Evolutionary conservation across 2,888 invertebrate genomes (phyloP).

Genomic region (Aelia acuminata): DNA sequence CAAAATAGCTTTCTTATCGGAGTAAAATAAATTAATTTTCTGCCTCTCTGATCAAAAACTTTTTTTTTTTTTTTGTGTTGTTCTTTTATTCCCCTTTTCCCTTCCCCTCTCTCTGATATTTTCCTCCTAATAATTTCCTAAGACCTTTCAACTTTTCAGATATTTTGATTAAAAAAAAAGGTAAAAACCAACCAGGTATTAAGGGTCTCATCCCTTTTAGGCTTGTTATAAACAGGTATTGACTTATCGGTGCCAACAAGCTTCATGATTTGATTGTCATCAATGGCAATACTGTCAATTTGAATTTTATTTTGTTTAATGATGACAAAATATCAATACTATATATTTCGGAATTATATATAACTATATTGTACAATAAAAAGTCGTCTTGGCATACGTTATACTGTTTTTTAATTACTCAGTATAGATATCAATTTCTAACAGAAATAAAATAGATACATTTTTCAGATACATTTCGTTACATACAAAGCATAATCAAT

Average conservation of each 20-base stretch:
- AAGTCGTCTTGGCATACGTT: no score
- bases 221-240: background rate
- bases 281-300: background rate
- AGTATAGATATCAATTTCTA: no score
- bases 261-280: background rate
- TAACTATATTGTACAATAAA: no score
- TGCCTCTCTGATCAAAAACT: background rate
- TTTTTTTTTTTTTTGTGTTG: slow-evolving; percentile 4
- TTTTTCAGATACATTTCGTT: no score
- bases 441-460: no score
- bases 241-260: background rate
- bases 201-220: slow-evolving; percentile 16
- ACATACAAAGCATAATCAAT: no score
- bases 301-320: background rate
- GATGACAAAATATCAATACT: background rate
- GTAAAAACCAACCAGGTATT: background rate
- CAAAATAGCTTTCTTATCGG: background rate
- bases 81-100: background rate
- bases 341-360: no score
- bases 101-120: background rate
- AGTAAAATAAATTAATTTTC: slow-evolving; percentile 31
- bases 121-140: slow-evolving; percentile 46
- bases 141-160: slow-evolving; percentile 27
- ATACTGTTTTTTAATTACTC: no score
- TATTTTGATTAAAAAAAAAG: slow-evolving; percentile 33